Evolutionary conservation across 2,113 vertebrate species (phyloP), one percentile per base, ranked within the genome.

Genomic region (Pheucticus melanocephalus): DNA sequence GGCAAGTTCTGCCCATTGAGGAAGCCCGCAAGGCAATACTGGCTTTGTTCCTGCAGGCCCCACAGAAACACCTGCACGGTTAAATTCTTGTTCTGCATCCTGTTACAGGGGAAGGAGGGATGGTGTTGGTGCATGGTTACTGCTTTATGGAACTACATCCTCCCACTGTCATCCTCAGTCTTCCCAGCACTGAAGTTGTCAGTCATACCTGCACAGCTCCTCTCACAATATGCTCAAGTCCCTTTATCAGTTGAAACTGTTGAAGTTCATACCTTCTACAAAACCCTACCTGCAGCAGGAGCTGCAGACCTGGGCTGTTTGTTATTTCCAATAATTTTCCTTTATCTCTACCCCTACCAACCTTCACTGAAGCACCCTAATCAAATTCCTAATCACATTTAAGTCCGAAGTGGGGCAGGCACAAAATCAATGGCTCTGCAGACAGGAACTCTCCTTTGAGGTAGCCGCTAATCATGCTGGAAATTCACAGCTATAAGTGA

Each of bases 291-390:
- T 71, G 35, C 40, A 42, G 40, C 5, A 3, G 8, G 22, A 79
- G 9, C 23, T 1, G 31, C 51, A 42, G 45, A 20, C 12, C 3
- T 3, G 2, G 12, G 35, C 61, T 33, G 13, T 30, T 42, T 33
- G 13, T 30, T 42, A 42, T 10, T 57, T 37, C n/a, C 56, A 48
- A 1, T 25, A 35, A 5, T 35, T 20, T 8, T 3, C 47, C 33
- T 37, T 0, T 10, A 0, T 2, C 9, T 66, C 37, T 35, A 68
- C 54, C 53, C 18, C 1, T 5, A 6, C 9, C 4, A 0, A 6
- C 57, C 47, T 30, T 13, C 10, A 15, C 27, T 42, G 33, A 28
- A 39, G 65, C 9, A 3, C 30, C 18, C 13, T 11, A 12, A 14
- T 12, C 35, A 9, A 31, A 17, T 40, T 61, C n/a, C 33, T 40